These are phyloP conservation scores for Montipora foliosa DNA, from an alignment of 64 coral and sea anemone species.

Conservation along the genomic window DNA sequence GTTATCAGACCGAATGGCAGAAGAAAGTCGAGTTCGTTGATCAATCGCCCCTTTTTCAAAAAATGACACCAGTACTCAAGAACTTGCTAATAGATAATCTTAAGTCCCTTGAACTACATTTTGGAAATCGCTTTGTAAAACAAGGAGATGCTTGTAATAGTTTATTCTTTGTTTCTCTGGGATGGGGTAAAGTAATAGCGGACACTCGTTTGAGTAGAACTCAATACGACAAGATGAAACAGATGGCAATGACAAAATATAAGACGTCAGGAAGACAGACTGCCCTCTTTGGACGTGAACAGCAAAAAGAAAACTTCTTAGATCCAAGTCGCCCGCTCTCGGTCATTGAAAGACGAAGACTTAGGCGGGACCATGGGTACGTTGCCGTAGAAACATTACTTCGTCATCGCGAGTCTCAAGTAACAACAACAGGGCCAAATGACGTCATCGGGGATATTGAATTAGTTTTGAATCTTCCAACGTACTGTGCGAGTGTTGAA, in stretches of 20 bases:
- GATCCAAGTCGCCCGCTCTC: constrained; percentile 39
- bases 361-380: constrained; percentile 69
- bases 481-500: constrained; percentile 72
- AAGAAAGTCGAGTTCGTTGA: constrained; percentile 72
- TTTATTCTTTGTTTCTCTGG: constrained; percentile 67
- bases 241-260: neutral
- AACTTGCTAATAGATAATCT: constrained; percentile 76
- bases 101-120: constrained; percentile 59
- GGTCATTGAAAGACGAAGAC: constrained; percentile 80
- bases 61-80: constrained; percentile 65
- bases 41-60: constrained; percentile 71
- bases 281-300: neutral
- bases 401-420: constrained; percentile 35
- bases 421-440: constrained; percentile 78
- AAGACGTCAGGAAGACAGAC: neutral
- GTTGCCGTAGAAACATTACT: constrained; percentile 77
- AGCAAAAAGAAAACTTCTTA: neutral
- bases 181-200: constrained; percentile 69
- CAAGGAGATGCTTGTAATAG: constrained; percentile 64
- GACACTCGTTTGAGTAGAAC: constrained; percentile 57
- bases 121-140: constrained; percentile 72
- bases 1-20: constrained; percentile 68
- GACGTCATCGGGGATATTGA: constrained; percentile 90
- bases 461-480: constrained; percentile 64
- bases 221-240: constrained; percentile 65